Conservation (phyloP, 2,113 vertebrate species). For the Nothobranchius furzeri region DNA sequence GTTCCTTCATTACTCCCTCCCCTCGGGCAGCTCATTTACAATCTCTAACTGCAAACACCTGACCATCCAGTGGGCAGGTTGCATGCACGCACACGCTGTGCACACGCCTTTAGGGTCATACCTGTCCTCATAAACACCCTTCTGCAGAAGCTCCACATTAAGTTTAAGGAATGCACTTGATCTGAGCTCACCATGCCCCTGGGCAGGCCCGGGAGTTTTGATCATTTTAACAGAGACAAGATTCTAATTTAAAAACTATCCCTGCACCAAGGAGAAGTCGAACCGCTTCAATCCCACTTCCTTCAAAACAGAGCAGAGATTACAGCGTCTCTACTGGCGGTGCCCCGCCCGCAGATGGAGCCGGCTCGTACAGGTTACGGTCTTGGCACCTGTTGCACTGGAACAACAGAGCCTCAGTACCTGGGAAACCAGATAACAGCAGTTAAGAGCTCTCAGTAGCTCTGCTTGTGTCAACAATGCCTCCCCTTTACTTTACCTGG, state of each 20-base stretch:
- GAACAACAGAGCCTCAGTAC: conserved; percentile 64
- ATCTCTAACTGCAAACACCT: conserved; percentile 54
- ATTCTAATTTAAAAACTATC: not conserved
- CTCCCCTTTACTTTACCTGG: conserved; percentile 18
- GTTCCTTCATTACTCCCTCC: conserved; percentile 38
- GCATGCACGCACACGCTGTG: conserved; percentile 28
- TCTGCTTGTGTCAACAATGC: conserved; percentile 66
- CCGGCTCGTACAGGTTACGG: conserved; percentile 6
- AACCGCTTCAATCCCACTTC: not conserved
- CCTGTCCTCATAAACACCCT: conserved; percentile 15
- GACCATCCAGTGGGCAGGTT: conserved; percentile 46
- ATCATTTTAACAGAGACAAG: not conserved
- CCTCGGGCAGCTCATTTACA: conserved; percentile 50
- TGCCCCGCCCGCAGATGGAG: conserved; percentile 12
- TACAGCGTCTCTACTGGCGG: conserved; percentile 14
- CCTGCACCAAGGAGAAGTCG: no score
- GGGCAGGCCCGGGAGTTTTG: not conserved
- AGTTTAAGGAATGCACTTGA: not conserved
- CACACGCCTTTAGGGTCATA: conserved; percentile 23
- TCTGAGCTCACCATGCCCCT: no score
- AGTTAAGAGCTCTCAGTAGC: conserved; percentile 49
- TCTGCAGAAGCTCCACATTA: not conserved
- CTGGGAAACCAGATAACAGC: conserved; percentile 72
- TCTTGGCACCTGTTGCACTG: conserved; percentile 61
- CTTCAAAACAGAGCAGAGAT: not conserved